Evolutionary conservation across 2,888 invertebrate genomes (phyloP), one percentile per base, ranked within the genome.

Genomic region (Troides oblongomaculatus): DNA sequence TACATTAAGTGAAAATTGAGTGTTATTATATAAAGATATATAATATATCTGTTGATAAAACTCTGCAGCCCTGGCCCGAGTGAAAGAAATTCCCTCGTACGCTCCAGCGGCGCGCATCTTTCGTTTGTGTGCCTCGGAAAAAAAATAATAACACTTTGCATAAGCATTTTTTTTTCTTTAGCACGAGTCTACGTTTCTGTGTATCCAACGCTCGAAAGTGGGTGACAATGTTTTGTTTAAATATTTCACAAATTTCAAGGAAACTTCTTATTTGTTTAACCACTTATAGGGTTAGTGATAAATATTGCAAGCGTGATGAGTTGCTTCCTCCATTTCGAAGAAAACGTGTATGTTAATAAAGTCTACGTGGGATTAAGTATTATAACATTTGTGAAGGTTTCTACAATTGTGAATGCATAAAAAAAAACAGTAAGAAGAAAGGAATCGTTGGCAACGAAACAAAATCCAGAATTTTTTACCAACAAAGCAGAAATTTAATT

Each of bases 71-170:
- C 10, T 2, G 18, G 71, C 83, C 80, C n/a, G 70, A 71, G 72
- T 63, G 70, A 65, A 73, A 78, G 80, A 81, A 79, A 81, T 79
- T 77, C 80, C 79, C 75, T 79, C 78, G 76, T 83, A 81, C 79
- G 81, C 81, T 78, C 77, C 76, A 80, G 76, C 77, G 74, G 76
- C 77, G 73, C 71, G 73, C 68, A 74, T 72, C 70, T 66, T 68
- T 68, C 67, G 67, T 67, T 68, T 67, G 70, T 67, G 50, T 64
- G 18, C 60, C 66, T 70, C 72, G 58, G 68, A 74, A 78, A 85
- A 90, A 79, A 84, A 90, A 91, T 90, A 90, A 91, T 90, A 90
- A 90, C 89, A 90, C 88, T 91, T 89, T 88, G 85, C 88, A 91
- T 89, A 90, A 90, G 86, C 88, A 89, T 88, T 90, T 88, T 87